phyloP scores from a whole-genome alignment of 1,140 invertebrate species.

The Lithobius niger region DNA sequence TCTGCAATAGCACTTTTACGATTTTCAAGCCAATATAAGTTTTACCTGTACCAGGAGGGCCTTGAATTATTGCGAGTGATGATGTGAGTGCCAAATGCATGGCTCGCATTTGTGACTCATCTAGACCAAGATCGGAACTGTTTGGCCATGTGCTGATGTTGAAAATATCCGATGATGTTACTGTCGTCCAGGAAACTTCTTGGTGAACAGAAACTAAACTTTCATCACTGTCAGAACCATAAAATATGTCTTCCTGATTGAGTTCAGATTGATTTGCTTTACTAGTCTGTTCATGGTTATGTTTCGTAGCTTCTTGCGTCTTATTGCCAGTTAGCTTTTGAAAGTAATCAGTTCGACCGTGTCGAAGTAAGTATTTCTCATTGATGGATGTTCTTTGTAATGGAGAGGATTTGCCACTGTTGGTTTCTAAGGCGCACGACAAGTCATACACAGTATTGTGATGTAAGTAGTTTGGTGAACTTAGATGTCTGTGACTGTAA shows the following conservation, averaged over 20 bases:
- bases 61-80: constrained; percentile 54
- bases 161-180: not conserved
- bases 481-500: constrained; percentile 13
- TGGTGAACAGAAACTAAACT: not conserved
- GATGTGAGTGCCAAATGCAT: constrained; percentile 33
- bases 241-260: not conserved
- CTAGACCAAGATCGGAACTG: constrained; percentile 23
- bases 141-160: constrained; percentile 15
- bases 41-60: constrained; percentile 62
- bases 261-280: not conserved
- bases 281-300: no score
- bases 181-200: not conserved
- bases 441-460: not conserved
- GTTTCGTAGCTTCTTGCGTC: no score
- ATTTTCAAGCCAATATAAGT: constrained; percentile 49
- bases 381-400: no score
- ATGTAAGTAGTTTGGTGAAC: constrained; percentile 9
- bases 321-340: no score
- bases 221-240: not conserved
- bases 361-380: no score
- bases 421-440: not conserved
- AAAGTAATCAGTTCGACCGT: no score
- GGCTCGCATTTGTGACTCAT: constrained; percentile 35
- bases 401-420: no score
- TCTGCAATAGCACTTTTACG: constrained; percentile 27